Evolutionary conservation across 2,113 vertebrate genomes (phyloP).

Genomic region (Phainopepla nitens): DNA sequence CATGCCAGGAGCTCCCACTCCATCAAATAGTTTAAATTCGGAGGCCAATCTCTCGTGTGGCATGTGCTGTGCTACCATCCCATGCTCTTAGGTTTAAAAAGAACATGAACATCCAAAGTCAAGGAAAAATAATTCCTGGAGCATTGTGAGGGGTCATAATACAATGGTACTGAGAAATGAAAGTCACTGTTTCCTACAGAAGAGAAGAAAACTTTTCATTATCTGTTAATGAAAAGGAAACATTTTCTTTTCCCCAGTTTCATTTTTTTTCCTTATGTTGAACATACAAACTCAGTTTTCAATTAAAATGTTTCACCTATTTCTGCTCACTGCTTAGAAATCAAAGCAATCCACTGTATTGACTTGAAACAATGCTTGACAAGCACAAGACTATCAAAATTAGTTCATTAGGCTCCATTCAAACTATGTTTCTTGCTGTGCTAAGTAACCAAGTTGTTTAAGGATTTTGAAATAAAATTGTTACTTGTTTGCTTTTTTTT

Average conservation of each 20-base stretch:
- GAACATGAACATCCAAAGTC: neutral
- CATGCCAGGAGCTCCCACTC: neutral
- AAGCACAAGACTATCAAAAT: neutral
- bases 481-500: neutral
- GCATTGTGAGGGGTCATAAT: neutral
- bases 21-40: neutral
- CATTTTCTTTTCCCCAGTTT: neutral
- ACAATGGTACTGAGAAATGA: neutral
- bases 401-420: constrained; percentile 17
- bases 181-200: neutral
- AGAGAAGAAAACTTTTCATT: neutral
- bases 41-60: neutral
- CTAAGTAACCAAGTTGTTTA: constrained; percentile 7
- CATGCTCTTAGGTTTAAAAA: neutral
- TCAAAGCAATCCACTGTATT: neutral
- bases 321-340: constrained; percentile 20
- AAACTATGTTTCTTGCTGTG: neutral
- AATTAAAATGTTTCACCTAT: constrained; percentile 40
- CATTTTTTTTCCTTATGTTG: neutral
- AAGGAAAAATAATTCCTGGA: neutral
- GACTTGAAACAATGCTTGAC: neutral
- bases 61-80: neutral
- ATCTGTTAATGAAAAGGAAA: neutral
- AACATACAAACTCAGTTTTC: neutral
- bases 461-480: constrained; percentile 15